Base-by-base conservation (phyloP, 1,140 invertebrate genomes). In the Bacillus rossius region DNA sequence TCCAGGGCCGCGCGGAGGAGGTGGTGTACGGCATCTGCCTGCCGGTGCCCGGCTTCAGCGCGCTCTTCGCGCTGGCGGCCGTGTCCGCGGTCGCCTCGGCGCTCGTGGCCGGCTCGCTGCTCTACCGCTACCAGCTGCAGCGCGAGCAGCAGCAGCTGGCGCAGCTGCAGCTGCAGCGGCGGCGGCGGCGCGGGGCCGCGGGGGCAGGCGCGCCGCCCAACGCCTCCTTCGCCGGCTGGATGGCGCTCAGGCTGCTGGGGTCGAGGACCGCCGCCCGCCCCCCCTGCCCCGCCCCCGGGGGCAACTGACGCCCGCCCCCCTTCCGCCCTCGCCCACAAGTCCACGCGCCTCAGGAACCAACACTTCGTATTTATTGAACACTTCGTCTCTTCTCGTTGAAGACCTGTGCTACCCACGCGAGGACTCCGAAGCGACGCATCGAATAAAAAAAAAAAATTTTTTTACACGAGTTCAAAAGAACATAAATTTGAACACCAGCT, bases 11-110 rank as follows among this genome's bases (percentile, higher is more conserved):
- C 67, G 87, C 91, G 70, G 87, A 91, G 70, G 91, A 92, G 72
- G 64, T 94, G 1, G 87, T 94, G 0, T 94, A 96, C 68, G 92
- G 92, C 37, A 91, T 96, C 29, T 96, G 92, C 65, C 81, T 96
- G 73, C 91, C 92, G 0, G 86, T 92, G 20, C 85, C 90, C 0
- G 88, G 91, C 17, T 94, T 96, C 68, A 91, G 91, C 62, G 84
- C 90, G 2, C 77, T 94, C 7, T 94, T 94, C 72, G 88, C 93
- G 25, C 80, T 93, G 13, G 87, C 92, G 2, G 88, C 91, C 0
- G 83, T 92, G 4, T 89, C 89, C 5, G 90, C 91, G 0, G 87
- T 92, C 1, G 84, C 91, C 1, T 89, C 89, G 0, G 88, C 89
- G 0, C 72, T 91, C 1, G 84, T 89, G 1, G 88, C 88, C 2